Evolutionary conservation across 2,888 invertebrate species (phyloP).

Genomic region (Sinodicranocentrus sp.): DNA sequence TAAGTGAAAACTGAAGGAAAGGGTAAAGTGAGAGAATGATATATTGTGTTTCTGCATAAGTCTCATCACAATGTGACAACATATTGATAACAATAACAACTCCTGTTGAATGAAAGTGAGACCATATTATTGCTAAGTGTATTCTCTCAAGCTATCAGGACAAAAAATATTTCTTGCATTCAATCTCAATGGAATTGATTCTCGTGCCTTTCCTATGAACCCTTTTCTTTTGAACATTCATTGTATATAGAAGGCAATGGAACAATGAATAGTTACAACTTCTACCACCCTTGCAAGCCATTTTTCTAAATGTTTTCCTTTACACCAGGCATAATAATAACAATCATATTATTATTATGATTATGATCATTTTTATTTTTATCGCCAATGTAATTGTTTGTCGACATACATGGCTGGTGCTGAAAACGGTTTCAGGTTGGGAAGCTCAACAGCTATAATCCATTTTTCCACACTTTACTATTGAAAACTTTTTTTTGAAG

Average conservation of each 20-base stretch:
- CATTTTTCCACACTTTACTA: not conserved
- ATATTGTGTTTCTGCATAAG: too few species aligned
- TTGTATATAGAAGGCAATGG: not conserved
- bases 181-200: too few species aligned
- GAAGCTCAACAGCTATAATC: too few species aligned
- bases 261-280: not conserved
- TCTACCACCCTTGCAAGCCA: not conserved
- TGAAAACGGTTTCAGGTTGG: slow-evolving; percentile 30
- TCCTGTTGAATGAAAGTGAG: too few species aligned
- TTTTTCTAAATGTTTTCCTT: slow-evolving; percentile 47
- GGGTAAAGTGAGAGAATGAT: too few species aligned
- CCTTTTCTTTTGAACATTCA: not conserved
- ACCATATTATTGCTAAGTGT: too few species aligned
- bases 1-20: too few species aligned
- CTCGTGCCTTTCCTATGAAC: too few species aligned
- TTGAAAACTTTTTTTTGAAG: not conserved
- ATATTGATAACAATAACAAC: too few species aligned
- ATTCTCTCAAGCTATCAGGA: too few species aligned
- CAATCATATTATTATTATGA: slow-evolving; percentile 60
- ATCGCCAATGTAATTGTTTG: slow-evolving; percentile 55
- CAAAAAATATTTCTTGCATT: too few species aligned
- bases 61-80: too few species aligned
- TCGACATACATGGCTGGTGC: slow-evolving; percentile 59
- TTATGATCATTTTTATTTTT: slow-evolving; percentile 63
- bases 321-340: slow-evolving; percentile 39